Evolutionary conservation across 2,797 vertebrate species (phyloP), one percentile per base, ranked within the genome.

Genomic region (Fringilla coelebs): DNA sequence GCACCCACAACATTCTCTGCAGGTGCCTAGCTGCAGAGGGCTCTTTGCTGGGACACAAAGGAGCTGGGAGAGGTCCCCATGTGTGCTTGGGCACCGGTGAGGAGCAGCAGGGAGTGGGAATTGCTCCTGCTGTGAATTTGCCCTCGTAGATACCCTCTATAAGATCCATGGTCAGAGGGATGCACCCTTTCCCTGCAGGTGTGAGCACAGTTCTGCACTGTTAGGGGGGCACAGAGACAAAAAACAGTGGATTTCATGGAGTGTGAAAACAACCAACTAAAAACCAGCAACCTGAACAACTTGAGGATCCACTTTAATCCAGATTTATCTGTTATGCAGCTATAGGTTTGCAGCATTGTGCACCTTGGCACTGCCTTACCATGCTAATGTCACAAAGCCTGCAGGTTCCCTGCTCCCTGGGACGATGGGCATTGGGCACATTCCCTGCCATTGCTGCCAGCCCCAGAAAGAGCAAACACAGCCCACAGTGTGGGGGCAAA

Each of bases 341-440:
- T 10, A 2, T 8, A 63, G 36, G 7, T 74, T 54, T 40, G n/a
- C 60, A 85, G 41, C n/a, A 20, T 11, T 0, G 0, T 52, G 48
- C 10, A 11, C 52, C n/a, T 17, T 8, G 6, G 49, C 22, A 19
- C 17, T 61, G 29, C 24, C 18, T 63, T 21, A 11, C 40, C 10
- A 43, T 43, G 41, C 41, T 43, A 43, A 43, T 43, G 41, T 43
- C 41, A 43, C 10, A 8, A 73, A 29, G 24, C 2, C 41, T 68
- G 38, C 34, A n/a, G 25, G 18, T 8, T 46, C 28, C 24, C 20
- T 45, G 4, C 36, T 73, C 29, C 34, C 29, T n/a, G 25, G 20
- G 6, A 14, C 45, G 51, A 31, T 19, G 60, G 45, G 26, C 15
- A 43, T 13, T 3, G 46, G 36, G 4, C n/a, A 34, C 1, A 0